A percentile compares a stretch with the other conserved stretches of the same genome.
phyloP scores from a whole-genome alignment of 35 echinoderm and acorn worm species.

The Apostichopus parvimensis region DNA sequence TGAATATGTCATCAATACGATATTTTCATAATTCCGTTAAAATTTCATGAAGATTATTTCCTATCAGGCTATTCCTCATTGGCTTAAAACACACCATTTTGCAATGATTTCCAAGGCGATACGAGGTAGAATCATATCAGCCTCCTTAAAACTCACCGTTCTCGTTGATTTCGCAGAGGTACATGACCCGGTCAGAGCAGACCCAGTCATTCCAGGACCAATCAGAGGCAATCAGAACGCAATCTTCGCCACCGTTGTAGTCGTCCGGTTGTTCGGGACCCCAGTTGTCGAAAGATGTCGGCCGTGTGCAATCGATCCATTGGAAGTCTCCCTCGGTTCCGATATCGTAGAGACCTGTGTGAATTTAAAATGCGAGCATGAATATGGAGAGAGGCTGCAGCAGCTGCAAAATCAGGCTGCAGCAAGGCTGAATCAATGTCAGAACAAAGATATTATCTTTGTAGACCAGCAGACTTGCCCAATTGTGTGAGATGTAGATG shows the following conservation, averaged over 20 bases:
- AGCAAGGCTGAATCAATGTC: too few species aligned
- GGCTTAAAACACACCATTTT: neutral
- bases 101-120: neutral
- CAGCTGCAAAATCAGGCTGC: neutral
- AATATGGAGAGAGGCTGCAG: neutral
- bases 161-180: conserved; percentile 60
- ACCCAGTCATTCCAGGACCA: conserved; percentile 45
- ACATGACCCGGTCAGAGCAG: conserved; percentile 5
- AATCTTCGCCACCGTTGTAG: conserved; percentile 33
- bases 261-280: conserved; percentile 49
- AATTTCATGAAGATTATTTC: neutral
- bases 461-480: neutral
- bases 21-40: neutral
- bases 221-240: conserved; percentile 20
- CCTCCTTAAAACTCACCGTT: conserved; percentile 47
- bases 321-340: conserved; percentile 49
- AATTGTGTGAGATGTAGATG: neutral
- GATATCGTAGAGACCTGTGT: conserved; percentile 53
- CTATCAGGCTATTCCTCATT: neutral
- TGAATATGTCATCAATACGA: too few species aligned
- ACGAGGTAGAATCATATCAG: neutral
- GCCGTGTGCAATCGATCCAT: conserved; percentile 55
- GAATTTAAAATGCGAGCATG: neutral
- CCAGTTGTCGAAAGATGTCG: conserved; percentile 43
- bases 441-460: neutral